Evolutionary conservation across 2,888 invertebrate species (phyloP).

Genomic region (Eupithecia exiguata): DNA sequence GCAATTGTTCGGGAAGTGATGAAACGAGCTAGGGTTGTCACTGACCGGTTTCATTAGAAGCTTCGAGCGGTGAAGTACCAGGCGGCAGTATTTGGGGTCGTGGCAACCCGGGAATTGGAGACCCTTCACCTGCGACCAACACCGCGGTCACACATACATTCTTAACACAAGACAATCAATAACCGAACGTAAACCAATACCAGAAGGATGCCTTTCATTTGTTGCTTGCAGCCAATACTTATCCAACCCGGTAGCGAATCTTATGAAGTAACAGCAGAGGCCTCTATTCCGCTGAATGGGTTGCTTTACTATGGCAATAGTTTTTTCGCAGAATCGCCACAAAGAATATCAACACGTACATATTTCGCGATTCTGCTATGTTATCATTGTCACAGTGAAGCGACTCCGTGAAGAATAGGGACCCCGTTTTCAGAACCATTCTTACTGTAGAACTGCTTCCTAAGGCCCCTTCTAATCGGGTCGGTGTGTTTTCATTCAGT

Average conservation of each 20-base stretch:
- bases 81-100: conserved; percentile 97
- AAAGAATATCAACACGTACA: no score
- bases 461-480: no score
- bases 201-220: not conserved
- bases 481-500: no score
- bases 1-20: conserved; percentile 59
- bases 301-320: no score
- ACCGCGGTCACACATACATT: conserved; percentile 57
- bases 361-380: no score
- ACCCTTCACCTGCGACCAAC: conserved; percentile 94
- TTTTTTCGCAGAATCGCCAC: no score
- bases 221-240: not conserved
- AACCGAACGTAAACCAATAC: conserved; percentile 26
- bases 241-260: conserved; percentile 6
- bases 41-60: conserved; percentile 98
- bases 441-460: no score
- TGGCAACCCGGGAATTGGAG: conserved; percentile 98
- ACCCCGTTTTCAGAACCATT: no score
- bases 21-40: conserved; percentile 66
- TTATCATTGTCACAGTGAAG: no score
- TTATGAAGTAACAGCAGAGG: not conserved
- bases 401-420: no score
- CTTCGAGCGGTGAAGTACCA: conserved; percentile 98
- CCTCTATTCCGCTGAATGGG: no score
- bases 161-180: conserved; percentile 35